Base-by-base conservation (phyloP, 2,113 vertebrate species). In the pig (Sus scrofa) region DNA sequence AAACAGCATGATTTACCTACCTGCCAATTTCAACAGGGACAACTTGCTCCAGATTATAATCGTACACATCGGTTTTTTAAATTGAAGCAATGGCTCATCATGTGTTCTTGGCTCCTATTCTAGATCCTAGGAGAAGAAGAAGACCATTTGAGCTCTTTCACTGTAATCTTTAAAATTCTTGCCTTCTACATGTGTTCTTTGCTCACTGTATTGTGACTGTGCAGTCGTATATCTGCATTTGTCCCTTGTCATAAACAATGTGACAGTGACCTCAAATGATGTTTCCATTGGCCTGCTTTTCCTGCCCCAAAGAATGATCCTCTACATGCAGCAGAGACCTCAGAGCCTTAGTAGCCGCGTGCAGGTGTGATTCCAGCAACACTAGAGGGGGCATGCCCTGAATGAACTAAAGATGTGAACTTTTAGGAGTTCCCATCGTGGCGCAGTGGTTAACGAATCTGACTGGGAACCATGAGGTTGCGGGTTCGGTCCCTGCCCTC, bases 31-130 rank as follows among this genome's bases (percentile, higher is more conserved):
- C 18, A n/a, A 68, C 34, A 0, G 15, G 34, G 52, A 20, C 65
- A 39, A 10, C 3, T 58, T n/a, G 7, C 14, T 34, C 37, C 5
- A 10, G 65, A 60, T 27, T 12, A 0, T 20, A 54, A 39, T 1
- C 4, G 50, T 91, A 58, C 26, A 10, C 2, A 37, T 0, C 27
- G 22, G 3, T 26, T 67, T 70, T 75, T 24, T 65, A n/a, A 34
- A 27, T 16, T 7, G 71, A 62, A 65, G 37, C 60, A 24, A 24
- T 0, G n/a, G 30, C 0, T 2, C 26, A 13, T 9, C 5, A 1
- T 26, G 8, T 27, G 12, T 24, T 58, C 34, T 73, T 85, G 34
- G 37, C 20, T 14, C 20, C 12, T 68, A 14, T 62, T 56, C 60
- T 75, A 27, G 30, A 70, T 52, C 32, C 30, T 30, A 70, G 91